Evolutionary conservation across 2,113 vertebrate genomes (phyloP), one percentile per base, ranked within the genome.

Genomic region (Phainopepla nitens): DNA sequence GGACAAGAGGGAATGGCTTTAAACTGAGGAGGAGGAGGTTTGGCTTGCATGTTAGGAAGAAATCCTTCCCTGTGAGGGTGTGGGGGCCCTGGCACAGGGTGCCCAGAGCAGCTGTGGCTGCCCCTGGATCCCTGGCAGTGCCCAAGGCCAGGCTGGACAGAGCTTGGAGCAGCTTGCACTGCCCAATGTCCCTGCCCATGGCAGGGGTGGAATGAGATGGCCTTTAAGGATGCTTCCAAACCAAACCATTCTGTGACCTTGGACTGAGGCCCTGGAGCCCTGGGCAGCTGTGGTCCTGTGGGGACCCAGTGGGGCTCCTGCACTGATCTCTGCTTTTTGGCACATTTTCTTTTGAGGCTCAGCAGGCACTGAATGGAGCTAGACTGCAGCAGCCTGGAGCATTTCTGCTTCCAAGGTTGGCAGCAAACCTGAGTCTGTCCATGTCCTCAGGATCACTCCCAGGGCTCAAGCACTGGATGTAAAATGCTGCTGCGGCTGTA

Each of bases 81-180:
- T 0, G 0, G 0, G 66, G 51, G 19, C 23, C 35, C 33, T 73
- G 44, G 22, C 22, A 81, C 58, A 89, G 44, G 13, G 7, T 89
- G 69, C 21, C 29, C 41, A 76, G 62, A 69, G 61, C 0, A 82
- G n/a, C 70, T 69, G 61, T 6, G 70, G 41, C 87, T 82, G 29
- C 12, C 29, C 47, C 62, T 65, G 69, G 15, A 49, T 54, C 25
- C 54, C 54, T 76, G 54, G 25, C 0, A 36, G 31, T 62, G 71
- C 0, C 21, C 41, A 42, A 36, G 35, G 29, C 62, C 25, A 20
- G 25, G 17, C 0, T 90, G 78, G 29, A 35, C 0, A 0, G 28
- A 29, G 5, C 29, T 76, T 9, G 41, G 61, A 54, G 54, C n/a
- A 47, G 0, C 29, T 54, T 76, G 62, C 0, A 19, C 35, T 13